Evolutionary conservation across 2,797 vertebrate species (phyloP), one percentile per base, ranked within the genome.

Genomic region (Nannoperca australis): DNA sequence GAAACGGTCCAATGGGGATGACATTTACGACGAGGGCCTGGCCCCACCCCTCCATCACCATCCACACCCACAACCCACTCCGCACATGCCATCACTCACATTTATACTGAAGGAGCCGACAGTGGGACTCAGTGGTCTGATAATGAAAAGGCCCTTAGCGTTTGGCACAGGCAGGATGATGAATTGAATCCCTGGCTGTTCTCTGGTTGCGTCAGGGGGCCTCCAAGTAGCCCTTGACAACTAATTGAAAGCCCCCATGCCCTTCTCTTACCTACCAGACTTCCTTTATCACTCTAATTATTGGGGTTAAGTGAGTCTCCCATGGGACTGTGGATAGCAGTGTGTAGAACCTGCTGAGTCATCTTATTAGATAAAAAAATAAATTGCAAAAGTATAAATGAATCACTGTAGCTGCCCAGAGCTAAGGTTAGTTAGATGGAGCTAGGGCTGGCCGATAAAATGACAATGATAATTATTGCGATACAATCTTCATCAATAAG

Each of bases 141-240:
- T 97, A 97, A 97, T 90, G 90, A 93, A 97, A 96, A 96, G 96
- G 94, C 95, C 94, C 96, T 96, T 93, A 94, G 95, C 95, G 94
- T 94, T 78, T 86, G 88, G 94, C 81, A 88, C 89, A 93, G 96
- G 92, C 96, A 95, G 96, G 93, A 97, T 98, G 97, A 98, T 97
- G 94, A 96, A 98, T 97, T 94, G 95, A 82, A 86, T 93, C 92
- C 93, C 93, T 89, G 92, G 93, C 94, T 95, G 94, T 94, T 95
- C 95, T 94, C 96, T 94, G 95, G 94, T 94, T 93, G 95, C 92
- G 94, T 89, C 96, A 93, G 92, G 93, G 93, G 94, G 92, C 94
- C 92, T 92, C 92, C 94, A 76, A 76, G 83, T 85, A 75, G 84
- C 82, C 79, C 84, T 80, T 89, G 87, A 90, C 87, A 86, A 78